A percentile compares a stretch with the other conserved stretches of the same genome.
Evolutionary conservation across 1,140 invertebrate species (phyloP).

Genomic region (Drosophila ohnishii): DNA sequence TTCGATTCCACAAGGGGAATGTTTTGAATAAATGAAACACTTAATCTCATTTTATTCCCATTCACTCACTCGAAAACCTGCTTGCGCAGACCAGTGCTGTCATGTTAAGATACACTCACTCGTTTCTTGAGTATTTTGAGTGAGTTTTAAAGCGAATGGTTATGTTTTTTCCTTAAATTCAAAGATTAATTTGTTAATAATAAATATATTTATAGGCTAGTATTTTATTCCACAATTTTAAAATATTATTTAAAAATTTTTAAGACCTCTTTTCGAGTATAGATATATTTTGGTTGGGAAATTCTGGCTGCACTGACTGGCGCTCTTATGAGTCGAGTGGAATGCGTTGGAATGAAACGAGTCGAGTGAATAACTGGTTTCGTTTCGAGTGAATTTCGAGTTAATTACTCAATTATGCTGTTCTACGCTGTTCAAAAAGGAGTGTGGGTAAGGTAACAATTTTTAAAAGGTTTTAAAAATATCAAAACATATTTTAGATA

Average conservation of each 20-base stretch:
- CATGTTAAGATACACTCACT: background rate
- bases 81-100: slow-evolving; percentile 27
- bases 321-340: slow-evolving; percentile 13
- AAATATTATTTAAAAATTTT: background rate
- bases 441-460: background rate
- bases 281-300: background rate
- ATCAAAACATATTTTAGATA: background rate
- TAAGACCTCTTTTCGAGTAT: background rate
- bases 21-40: slow-evolving; percentile 7
- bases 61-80: slow-evolving; percentile 52
- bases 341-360: slow-evolving; percentile 3
- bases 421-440: slow-evolving; percentile 20
- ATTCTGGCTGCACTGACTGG: background rate
- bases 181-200: background rate
- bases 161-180: background rate
- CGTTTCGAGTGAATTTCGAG: slow-evolving; percentile 58
- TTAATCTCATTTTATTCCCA: slow-evolving; percentile 26
- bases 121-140: background rate
- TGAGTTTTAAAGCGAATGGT: background rate
- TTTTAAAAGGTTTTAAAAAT: background rate
- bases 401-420: slow-evolving; percentile 79
- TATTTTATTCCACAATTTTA: background rate
- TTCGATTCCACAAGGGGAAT: slow-evolving; percentile 14
- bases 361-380: slow-evolving; percentile 64
- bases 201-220: too few species aligned